Percentiles rank a stretch among this genome's conserved stretches.
phyloP scores from a whole-genome alignment of 2,888 invertebrate genomes.

The Drosophila tripunctata region DNA sequence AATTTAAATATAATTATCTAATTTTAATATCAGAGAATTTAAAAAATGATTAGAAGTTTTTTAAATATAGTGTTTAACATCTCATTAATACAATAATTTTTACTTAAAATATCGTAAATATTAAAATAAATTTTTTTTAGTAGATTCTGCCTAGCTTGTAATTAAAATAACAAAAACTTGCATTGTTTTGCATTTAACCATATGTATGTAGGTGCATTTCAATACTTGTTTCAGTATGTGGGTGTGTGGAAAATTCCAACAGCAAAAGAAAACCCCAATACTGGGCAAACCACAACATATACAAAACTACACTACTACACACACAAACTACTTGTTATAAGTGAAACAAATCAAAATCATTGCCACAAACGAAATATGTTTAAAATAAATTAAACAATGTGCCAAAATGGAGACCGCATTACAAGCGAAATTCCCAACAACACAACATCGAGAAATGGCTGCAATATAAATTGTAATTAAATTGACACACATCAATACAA shows the following conservation, averaged over 20 bases:
- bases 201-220: background rate
- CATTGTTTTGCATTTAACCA: too few species aligned
- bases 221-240: too few species aligned
- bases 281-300: slow-evolving; percentile 46
- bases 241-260: too few species aligned
- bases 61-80: too few species aligned
- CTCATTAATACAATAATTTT: too few species aligned
- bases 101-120: too few species aligned
- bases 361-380: slow-evolving; percentile 62
- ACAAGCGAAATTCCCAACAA: slow-evolving; percentile 45
- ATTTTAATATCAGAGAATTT: too few species aligned
- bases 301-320: slow-evolving; percentile 42
- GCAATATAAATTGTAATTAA: slow-evolving; percentile 73
- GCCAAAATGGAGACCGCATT: slow-evolving; percentile 60
- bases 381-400: slow-evolving; percentile 73
- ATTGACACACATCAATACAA: slow-evolving; percentile 58
- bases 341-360: slow-evolving; percentile 43
- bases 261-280: slow-evolving; percentile 20
- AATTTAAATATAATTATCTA: too few species aligned
- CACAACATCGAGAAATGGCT: slow-evolving; percentile 32
- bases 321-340: slow-evolving; percentile 25
- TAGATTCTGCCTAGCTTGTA: too few species aligned
- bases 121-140: too few species aligned
- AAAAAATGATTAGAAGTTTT: too few species aligned
- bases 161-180: too few species aligned